Conservation (phyloP, 2,888 invertebrate genomes). For the Pediacus dermestoides region DNA sequence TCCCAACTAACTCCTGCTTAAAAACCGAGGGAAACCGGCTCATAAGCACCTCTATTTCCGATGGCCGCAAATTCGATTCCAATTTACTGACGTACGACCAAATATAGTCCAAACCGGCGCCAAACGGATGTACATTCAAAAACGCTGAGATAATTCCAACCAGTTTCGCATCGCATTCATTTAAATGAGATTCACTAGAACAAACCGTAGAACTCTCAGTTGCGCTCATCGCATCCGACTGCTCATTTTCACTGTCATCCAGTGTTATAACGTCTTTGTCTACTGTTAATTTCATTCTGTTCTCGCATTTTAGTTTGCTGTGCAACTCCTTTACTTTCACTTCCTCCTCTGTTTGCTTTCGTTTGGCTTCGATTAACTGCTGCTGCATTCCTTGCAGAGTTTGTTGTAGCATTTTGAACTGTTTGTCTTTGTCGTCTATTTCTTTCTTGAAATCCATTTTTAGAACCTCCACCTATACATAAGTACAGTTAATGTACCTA, state of each 20-base stretch:
- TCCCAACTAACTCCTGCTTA: constrained; percentile 71
- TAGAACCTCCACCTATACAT: constrained; percentile 66
- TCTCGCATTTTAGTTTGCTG: constrained; percentile 32
- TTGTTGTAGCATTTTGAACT: constrained; percentile 70
- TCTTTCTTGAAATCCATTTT: constrained; percentile 77
- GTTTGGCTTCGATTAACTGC: constrained; percentile 57
- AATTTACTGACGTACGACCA: constrained; percentile 86
- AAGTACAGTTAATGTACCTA: too few species aligned
- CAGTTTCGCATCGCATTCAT: constrained; percentile 68
- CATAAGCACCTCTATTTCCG: constrained; percentile 74
- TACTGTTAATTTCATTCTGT: constrained; percentile 17
- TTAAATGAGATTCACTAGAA: constrained; percentile 33
- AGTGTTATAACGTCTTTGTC: constrained; percentile 52
- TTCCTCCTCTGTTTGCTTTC: constrained; percentile 56
- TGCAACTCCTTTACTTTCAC: constrained; percentile 54
- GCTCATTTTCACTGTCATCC: constrained; percentile 48
- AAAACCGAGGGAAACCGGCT: constrained; percentile 78
- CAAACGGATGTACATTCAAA: constrained; percentile 88
- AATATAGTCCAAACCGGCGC: constrained; percentile 85
- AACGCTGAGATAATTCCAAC: constrained; percentile 86
- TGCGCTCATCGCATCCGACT: constrained; percentile 36
- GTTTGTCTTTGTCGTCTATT: constrained; percentile 79
- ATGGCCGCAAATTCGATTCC: constrained; percentile 66
- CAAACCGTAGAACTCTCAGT: constrained; percentile 41
- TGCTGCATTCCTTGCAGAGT: constrained; percentile 61